A percentile compares a stretch with the other conserved stretches of the same genome.
phyloP scores from a whole-genome alignment of 2,113 vertebrate species.

The Sula dactylatra region DNA sequence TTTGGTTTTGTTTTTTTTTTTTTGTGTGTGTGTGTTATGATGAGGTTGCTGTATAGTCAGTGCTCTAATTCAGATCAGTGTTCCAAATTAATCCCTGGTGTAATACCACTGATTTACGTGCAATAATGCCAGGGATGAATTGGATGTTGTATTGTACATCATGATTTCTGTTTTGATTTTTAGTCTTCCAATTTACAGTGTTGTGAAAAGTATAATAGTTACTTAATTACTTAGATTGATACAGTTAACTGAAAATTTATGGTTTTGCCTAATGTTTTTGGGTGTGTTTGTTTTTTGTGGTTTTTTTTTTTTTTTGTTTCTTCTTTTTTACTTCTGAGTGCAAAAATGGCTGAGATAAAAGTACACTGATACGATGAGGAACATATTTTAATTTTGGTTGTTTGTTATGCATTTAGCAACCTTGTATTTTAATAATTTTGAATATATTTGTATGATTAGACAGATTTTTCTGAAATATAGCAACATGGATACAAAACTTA shows the following conservation, averaged over 20 bases:
- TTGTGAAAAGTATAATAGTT: not conserved
- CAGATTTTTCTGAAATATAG: not conserved
- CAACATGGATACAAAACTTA: not conserved
- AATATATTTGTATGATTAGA: not conserved
- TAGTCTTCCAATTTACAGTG: not conserved
- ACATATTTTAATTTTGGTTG: not conserved
- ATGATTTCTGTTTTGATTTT: not conserved
- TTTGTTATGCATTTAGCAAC: not conserved
- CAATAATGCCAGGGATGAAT: not conserved
- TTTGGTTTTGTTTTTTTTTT: not conserved
- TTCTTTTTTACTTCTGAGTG: not conserved
- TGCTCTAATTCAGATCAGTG: constrained; percentile 5
- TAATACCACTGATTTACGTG: constrained; percentile 19
- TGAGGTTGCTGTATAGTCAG: not conserved
- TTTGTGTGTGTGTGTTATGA: not conserved
- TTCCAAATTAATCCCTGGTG: constrained; percentile 45
- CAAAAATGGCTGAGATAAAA: not conserved
- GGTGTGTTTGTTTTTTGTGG: accelerated
- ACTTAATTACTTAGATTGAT: not conserved
- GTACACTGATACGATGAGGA: not conserved
- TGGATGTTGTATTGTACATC: not conserved
- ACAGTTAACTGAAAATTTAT: not conserved
- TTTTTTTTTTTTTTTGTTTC: not conserved
- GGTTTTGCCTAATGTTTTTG: not conserved
- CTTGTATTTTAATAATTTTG: not conserved